phyloP scores from a whole-genome alignment of 2,888 invertebrate genomes.

The Prenolepis imparis region DNA sequence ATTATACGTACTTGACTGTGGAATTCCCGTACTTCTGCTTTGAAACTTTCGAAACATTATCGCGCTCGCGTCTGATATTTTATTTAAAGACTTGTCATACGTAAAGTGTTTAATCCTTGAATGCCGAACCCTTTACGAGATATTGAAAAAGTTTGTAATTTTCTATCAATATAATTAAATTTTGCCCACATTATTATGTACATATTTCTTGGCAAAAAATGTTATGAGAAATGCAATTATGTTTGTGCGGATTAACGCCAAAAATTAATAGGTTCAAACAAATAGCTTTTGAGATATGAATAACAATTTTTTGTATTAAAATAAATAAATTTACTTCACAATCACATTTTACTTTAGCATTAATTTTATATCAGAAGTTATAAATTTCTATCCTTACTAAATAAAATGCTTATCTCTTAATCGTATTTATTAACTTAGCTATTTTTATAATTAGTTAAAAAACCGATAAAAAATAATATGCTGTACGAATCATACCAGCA shows the following conservation, averaged over 20 bases:
- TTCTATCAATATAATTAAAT: background rate
- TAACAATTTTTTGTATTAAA: background rate
- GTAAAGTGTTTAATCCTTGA: background rate
- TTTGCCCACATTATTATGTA: background rate
- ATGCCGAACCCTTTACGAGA: background rate
- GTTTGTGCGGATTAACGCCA: background rate
- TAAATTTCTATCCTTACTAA: background rate
- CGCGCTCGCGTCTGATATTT: background rate
- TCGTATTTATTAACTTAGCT: background rate
- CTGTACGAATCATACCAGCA: background rate
- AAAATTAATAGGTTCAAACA: background rate
- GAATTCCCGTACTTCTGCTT: background rate
- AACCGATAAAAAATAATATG: background rate
- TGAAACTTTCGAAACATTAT: constrained; percentile 6
- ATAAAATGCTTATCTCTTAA: background rate
- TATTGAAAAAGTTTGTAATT: background rate
- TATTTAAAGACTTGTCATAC: background rate
- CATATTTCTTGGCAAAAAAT: background rate
- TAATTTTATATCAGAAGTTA: constrained; percentile 1
- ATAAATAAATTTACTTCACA: background rate
- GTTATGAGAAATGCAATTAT: background rate
- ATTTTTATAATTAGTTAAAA: constrained; percentile 13
- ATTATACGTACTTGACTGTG: constrained; percentile 37
- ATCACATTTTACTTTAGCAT: background rate
- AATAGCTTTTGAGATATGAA: background rate